phyloP scores from a whole-genome alignment of 2,113 vertebrate genomes.

The Siphamia tubifer region DNA sequence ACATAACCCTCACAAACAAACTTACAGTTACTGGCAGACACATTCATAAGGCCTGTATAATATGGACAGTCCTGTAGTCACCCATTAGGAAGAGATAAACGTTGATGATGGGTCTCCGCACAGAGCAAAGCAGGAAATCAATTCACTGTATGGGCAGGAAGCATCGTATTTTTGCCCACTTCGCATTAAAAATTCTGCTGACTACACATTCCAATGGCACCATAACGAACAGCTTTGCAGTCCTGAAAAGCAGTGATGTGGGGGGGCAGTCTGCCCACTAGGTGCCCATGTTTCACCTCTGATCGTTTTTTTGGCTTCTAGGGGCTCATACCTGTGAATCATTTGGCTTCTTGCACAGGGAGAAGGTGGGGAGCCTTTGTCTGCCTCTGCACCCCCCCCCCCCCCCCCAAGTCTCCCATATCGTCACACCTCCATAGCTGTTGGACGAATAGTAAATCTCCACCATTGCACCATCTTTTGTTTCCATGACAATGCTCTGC shows the following conservation, averaged over 20 bases:
- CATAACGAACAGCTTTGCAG: slow-evolving; percentile 51
- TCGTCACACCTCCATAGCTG: slow-evolving; percentile 34
- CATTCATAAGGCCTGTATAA: slow-evolving; percentile 18
- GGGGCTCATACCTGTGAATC: slow-evolving; percentile 15
- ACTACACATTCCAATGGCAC: slow-evolving; percentile 47
- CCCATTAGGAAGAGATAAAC: slow-evolving; percentile 67
- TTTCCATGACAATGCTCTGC: slow-evolving; percentile 79
- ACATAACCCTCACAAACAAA: slow-evolving; percentile 44
- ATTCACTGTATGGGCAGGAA: slow-evolving; percentile 64
- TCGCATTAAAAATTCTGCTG: slow-evolving; percentile 76
- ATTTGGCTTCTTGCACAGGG: slow-evolving; percentile 36
- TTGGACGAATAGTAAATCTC: slow-evolving; percentile 49
- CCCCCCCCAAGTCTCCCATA: not conserved
- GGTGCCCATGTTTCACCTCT: slow-evolving; percentile 31
- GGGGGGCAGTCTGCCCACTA: not conserved
- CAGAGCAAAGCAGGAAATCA: slow-evolving; percentile 62
- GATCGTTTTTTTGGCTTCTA: not conserved
- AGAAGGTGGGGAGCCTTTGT: slow-evolving; percentile 3
- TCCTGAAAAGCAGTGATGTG: slow-evolving; percentile 34
- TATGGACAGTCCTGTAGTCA: slow-evolving; percentile 29
- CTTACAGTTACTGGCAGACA: slow-evolving; percentile 24
- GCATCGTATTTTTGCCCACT: slow-evolving; percentile 55
- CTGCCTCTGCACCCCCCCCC: not conserved
- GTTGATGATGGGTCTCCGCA: slow-evolving; percentile 44
- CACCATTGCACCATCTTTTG: slow-evolving; percentile 58